phyloP scores from a whole-genome alignment of 2,888 invertebrate species.

The Globia sparganii region DNA sequence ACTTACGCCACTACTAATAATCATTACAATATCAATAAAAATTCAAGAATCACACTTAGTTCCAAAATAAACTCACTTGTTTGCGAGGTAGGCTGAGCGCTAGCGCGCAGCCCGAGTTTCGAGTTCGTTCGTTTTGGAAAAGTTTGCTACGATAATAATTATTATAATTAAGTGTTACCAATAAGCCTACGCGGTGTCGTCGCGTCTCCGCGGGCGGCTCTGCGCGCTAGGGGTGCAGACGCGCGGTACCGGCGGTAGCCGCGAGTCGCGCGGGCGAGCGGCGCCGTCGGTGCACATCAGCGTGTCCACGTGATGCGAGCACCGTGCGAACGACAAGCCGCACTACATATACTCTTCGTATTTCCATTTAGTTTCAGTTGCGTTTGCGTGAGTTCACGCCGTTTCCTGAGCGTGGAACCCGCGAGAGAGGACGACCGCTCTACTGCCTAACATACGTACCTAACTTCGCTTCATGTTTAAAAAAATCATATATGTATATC shows the following conservation, averaged over 20 bases:
- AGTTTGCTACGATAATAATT: conserved; percentile 90
- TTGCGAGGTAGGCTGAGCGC: conserved; percentile 93
- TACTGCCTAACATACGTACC: conserved; percentile 90
- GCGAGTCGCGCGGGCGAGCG: conserved; percentile 61
- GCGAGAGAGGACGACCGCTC: conserved; percentile 89
- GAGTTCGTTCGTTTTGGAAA: conserved; percentile 91
- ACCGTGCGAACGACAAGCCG: conserved; percentile 64
- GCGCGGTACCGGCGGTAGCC: conserved; percentile 65
- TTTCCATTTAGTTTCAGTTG: conserved; percentile 60
- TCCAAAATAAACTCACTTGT: conserved; percentile 94
- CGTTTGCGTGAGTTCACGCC: conserved; percentile 67
- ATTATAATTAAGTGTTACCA: conserved; percentile 90
- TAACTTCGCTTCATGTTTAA: conserved; percentile 90
- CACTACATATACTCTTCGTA: conserved; percentile 55
- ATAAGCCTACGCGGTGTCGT: conserved; percentile 90
- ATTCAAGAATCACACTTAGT: conserved; percentile 94
- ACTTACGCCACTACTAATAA: conserved; percentile 90
- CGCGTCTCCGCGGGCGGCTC: conserved; percentile 87
- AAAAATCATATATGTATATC: conserved; percentile 91
- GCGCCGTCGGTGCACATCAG: conserved; percentile 46
- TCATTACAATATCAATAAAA: conserved; percentile 91
- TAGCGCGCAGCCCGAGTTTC: conserved; percentile 90
- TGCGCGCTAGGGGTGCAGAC: conserved; percentile 65
- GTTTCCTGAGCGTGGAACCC: conserved; percentile 75
- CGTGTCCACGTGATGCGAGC: conserved; percentile 63